Evolutionary conservation across 2,797 vertebrate species (phyloP).

Genomic region (Pseudomugil tenellus): DNA sequence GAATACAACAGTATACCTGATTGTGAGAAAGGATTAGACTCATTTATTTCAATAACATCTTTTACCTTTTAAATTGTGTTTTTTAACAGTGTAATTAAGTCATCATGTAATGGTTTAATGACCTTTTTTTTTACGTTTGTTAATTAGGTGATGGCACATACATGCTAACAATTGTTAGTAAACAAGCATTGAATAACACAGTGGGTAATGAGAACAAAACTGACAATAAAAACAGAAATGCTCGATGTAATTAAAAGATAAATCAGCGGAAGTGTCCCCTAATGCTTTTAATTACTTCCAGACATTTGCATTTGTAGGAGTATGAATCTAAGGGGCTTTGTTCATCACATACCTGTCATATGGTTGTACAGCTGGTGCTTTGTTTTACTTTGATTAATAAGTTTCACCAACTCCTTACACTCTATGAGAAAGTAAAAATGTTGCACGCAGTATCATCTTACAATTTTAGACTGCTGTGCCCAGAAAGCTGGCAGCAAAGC

Average conservation of each 20-base stretch:
- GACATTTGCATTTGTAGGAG: constrained; percentile 9
- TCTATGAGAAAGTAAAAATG: background rate
- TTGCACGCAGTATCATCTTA: background rate
- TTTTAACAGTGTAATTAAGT: constrained; percentile 11
- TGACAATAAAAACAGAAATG: constrained; percentile 10
- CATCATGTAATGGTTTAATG: background rate
- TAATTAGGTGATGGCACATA: constrained; percentile 14
- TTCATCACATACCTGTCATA: constrained; percentile 27
- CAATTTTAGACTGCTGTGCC: background rate
- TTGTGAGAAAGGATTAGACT: background rate
- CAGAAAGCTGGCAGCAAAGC: background rate
- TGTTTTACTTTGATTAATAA: constrained; percentile 22
- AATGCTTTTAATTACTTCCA: constrained; percentile 21
- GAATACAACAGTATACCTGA: constrained; percentile 2
- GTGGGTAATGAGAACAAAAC: constrained; percentile 1
- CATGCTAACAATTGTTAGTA: background rate
- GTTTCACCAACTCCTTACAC: constrained; percentile 3
- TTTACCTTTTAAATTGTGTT: constrained; percentile 2
- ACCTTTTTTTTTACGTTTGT: constrained; percentile 4
- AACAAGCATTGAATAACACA: constrained; percentile 17
- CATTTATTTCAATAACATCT: background rate
- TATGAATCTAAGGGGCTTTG: constrained; percentile 18
- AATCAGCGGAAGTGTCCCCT: constrained; percentile 1
- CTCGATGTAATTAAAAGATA: constrained; percentile 15
- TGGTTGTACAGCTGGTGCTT: constrained; percentile 38